phyloP scores from a whole-genome alignment of 2,888 invertebrate genomes.

The Nymphalis polychloros region DNA sequence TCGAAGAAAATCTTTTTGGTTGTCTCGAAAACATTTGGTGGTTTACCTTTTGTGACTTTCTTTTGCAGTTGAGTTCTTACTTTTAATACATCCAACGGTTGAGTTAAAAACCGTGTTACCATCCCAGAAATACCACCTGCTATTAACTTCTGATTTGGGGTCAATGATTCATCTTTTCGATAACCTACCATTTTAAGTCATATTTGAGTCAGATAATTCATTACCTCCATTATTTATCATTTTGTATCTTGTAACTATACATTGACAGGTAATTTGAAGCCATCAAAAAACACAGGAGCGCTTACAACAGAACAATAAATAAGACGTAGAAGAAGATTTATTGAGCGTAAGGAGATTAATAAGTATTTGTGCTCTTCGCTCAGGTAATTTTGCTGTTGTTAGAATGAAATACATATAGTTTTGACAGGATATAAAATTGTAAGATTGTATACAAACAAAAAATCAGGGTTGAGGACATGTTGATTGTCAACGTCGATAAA shows the following conservation, averaged over 20 bases:
- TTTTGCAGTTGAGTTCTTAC: conserved; percentile 95
- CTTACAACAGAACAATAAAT: not conserved
- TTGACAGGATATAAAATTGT: too few species aligned
- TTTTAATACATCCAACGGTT: conserved; percentile 97
- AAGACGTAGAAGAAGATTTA: too few species aligned
- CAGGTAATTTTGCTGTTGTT: too few species aligned
- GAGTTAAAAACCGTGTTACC: conserved; percentile 58
- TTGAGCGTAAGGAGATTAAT: too few species aligned
- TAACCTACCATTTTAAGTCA: conserved; percentile 63
- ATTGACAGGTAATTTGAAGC: conserved; percentile 10
- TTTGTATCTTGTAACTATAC: conserved; percentile 8
- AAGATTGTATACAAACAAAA: too few species aligned
- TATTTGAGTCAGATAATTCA: conserved; percentile 14
- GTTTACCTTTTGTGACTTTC: conserved; percentile 61
- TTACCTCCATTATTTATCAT: conserved; percentile 17
- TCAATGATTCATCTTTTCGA: conserved; percentile 54
- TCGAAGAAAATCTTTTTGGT: conserved; percentile 86
- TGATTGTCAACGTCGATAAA: too few species aligned
- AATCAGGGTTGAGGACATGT: too few species aligned
- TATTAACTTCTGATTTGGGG: conserved; percentile 57
- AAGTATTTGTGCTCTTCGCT: too few species aligned
- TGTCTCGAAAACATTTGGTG: conserved; percentile 81
- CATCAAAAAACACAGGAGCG: not conserved
- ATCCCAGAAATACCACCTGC: conserved; percentile 63
- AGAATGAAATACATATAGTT: too few species aligned